Evolutionary conservation across 2,113 vertebrate genomes (phyloP).

Genomic region (Raja brachyura): DNA sequence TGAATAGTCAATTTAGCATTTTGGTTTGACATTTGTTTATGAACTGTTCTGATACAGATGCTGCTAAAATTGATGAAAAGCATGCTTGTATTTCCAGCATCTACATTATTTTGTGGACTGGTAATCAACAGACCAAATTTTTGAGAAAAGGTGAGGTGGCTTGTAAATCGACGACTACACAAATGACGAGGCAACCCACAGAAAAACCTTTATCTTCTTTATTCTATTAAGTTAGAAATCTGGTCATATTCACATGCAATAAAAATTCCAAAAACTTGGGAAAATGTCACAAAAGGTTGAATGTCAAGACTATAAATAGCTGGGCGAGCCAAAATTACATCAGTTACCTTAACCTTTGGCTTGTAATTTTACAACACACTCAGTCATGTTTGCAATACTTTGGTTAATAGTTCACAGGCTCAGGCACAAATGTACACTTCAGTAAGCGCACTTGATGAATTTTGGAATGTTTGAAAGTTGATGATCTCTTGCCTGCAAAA

Average conservation of each 20-base stretch:
- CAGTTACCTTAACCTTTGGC: slow-evolving; percentile 31
- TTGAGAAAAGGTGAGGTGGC: background rate
- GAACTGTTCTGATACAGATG: background rate
- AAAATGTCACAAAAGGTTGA: slow-evolving; percentile 19
- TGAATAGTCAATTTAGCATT: background rate
- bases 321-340: slow-evolving; percentile 24
- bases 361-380: slow-evolving; percentile 8
- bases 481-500: background rate
- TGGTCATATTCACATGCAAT: background rate
- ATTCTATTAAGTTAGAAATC: background rate
- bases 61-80: background rate
- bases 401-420: slow-evolving; percentile 26
- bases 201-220: background rate
- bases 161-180: background rate
- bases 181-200: background rate
- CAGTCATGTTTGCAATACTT: background rate
- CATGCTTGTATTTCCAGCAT: background rate
- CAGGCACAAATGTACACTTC: background rate
- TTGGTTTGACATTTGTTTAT: background rate
- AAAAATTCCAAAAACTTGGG: slow-evolving; percentile 27
- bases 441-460: background rate
- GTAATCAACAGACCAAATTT: background rate
- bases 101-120: background rate
- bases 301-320: slow-evolving; percentile 22
- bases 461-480: background rate